Base-by-base conservation (phyloP, 2,797 vertebrate species). In the Naso thynnoides region DNA sequence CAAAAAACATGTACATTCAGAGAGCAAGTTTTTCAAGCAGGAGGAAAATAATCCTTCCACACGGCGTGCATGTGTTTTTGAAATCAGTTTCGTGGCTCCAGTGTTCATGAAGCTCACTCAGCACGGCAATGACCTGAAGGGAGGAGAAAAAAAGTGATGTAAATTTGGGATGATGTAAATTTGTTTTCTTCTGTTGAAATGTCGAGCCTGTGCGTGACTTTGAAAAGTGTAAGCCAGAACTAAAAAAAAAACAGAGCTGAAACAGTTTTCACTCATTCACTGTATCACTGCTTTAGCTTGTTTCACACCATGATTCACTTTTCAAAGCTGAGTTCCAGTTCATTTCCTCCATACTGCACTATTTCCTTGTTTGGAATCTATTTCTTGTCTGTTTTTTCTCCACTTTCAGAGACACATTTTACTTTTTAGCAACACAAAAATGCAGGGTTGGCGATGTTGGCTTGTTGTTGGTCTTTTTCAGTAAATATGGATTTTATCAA, bases 31-130 rank as follows among this genome's bases (percentile, higher is more conserved):
- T 49, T 8, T 55, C 31, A 16, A 2, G 29, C 23, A 54, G 49
- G 55, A 58, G 49, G 42, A 59, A 39, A 39, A 19, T n/a, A 0
- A 31, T 42, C 15, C 33, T 9, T 56, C 44, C 14, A 41, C 41
- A 54, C 44, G 14, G 18, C 8, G 0, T 0, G 7, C 73, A 52
- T 29, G 42, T 65, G 73, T 45, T 68, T 68, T 54, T 49, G 10
- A 50, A 69, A 65, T 65, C 8, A 49, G 11, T 19, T 54, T 33
- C 5, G 13, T 39, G 78, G 67, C 66, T 79, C 48, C 21, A 5
- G 66, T 5, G 33, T 45, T 65, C 23, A 1, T 27, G 71, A 33
- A 11, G 59, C 55, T 77, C 70, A 36, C 29, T 73, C 60, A 61
- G 55, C 70, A 52, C 55, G 8, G 3, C 3, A 3, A 24, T 16